These are phyloP conservation scores for Cerceris ruficornis DNA, from an alignment of 2,888 invertebrate species.

Conservation along the genomic window DNA sequence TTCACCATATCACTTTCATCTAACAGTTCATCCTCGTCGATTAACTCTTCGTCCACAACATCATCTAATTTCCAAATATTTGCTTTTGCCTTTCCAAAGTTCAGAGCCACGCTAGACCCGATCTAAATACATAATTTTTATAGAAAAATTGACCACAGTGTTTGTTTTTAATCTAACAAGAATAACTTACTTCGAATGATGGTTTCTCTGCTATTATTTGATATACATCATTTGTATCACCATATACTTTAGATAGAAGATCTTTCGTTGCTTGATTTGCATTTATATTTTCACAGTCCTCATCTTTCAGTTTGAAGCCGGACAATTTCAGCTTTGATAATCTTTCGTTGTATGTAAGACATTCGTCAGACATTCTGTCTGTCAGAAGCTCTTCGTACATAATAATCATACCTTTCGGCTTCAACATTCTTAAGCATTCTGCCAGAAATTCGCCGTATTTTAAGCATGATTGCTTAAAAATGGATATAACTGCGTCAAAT, in stretches of 20 bases:
- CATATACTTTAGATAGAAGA: slow-evolving; percentile 35
- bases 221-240: slow-evolving; percentile 51
- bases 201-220: slow-evolving; percentile 76
- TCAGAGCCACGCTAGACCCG: slow-evolving; percentile 85
- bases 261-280: slow-evolving; percentile 40
- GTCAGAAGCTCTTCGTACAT: slow-evolving; percentile 82
- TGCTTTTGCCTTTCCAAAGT: slow-evolving; percentile 79
- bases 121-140: slow-evolving; percentile 75
- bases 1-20: slow-evolving; percentile 95
- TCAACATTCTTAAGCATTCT: slow-evolving; percentile 85
- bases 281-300: slow-evolving; percentile 32
- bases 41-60: slow-evolving; percentile 89
- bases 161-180: neutral
- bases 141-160: neutral
- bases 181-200: slow-evolving; percentile 71
- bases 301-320: slow-evolving; percentile 84
- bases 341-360: slow-evolving; percentile 72
- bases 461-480: slow-evolving; percentile 75
- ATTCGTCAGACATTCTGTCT: slow-evolving; percentile 50
- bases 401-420: slow-evolving; percentile 85
- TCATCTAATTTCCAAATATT: slow-evolving; percentile 91
- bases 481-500: slow-evolving; percentile 85
- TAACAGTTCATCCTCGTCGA: slow-evolving; percentile 94
- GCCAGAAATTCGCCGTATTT: slow-evolving; percentile 82
- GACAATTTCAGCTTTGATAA: slow-evolving; percentile 84